Conservation (phyloP, 2,113 vertebrate species). For the Grammomys surdaster region DNA sequence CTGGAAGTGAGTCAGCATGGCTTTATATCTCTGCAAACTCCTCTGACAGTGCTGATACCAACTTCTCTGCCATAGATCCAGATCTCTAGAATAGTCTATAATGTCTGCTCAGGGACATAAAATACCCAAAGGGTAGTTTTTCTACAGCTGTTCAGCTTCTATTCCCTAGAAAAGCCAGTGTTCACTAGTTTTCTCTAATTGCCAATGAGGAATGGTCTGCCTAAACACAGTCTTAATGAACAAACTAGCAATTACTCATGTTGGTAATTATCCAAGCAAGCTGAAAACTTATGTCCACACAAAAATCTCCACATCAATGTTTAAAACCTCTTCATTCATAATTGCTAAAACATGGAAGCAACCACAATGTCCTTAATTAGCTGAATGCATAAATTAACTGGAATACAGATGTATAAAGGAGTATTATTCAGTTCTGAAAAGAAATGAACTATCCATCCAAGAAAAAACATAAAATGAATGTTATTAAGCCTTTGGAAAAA, state of each 20-base stretch:
- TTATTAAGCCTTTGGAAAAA: not conserved
- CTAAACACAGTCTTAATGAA: conserved; percentile 13
- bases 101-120: not conserved
- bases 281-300: conserved; percentile 2
- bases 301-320: not conserved
- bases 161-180: not conserved
- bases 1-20: not conserved
- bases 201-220: not conserved
- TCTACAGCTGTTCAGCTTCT: not conserved
- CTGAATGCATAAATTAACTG: not conserved
- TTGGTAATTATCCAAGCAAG: conserved; percentile 11
- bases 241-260: not conserved
- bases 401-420: not conserved
- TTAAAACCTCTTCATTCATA: conserved; percentile 22
- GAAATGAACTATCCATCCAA: not conserved
- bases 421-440: conserved; percentile 10
- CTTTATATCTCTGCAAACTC: not conserved
- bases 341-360: conserved; percentile 36
- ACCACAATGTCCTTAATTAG: not conserved
- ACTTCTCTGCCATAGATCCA: not conserved
- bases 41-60: not conserved
- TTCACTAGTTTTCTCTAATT: not conserved
- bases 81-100: not conserved
- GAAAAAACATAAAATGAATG: not conserved
- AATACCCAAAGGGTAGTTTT: not conserved